Conservation (phyloP, 2,797 vertebrate species). For the Myripristis jacobus region DNA sequence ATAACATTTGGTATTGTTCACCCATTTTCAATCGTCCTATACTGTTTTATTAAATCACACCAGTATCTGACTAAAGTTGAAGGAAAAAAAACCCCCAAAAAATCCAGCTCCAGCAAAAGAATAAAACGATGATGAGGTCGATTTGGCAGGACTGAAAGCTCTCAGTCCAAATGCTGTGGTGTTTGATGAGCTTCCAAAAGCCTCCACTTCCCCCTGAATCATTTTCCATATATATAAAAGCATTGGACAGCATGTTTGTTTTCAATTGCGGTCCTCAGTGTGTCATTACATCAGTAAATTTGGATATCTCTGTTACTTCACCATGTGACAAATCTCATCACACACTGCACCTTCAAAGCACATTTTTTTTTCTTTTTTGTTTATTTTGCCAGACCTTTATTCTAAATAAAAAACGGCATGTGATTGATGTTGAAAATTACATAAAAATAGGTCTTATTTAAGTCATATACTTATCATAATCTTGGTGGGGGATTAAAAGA, state of each 20-base stretch:
- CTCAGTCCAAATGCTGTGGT: not conserved
- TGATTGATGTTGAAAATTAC: not conserved
- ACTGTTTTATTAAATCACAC: not conserved
- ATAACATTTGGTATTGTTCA: not conserved
- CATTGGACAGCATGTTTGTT: not conserved
- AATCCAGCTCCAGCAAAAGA: slow-evolving; percentile 6
- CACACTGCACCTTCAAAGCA: not conserved
- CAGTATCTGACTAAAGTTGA: not conserved
- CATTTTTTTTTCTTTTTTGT: not conserved
- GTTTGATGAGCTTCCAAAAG: slow-evolving; percentile 27
- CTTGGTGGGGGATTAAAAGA: not conserved
- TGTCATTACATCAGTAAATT: not conserved
- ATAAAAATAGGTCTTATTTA: not conserved
- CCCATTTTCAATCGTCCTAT: not conserved
- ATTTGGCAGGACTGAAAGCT: not conserved
- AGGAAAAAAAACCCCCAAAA: not conserved
- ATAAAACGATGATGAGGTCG: slow-evolving; percentile 25
- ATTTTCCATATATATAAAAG: slow-evolving; percentile 40
- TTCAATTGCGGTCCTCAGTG: slow-evolving; percentile 3
- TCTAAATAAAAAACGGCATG: not conserved
- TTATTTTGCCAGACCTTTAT: not conserved
- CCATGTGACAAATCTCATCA: not conserved
- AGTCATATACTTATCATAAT: not conserved
- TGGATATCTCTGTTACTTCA: not conserved
- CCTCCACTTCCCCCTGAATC: slow-evolving; percentile 9